A percentile compares a stretch with the other conserved stretches of the same genome.
Evolutionary conservation across 2,888 invertebrate genomes (phyloP).

Genomic region (Cephus rjabovi): DNA sequence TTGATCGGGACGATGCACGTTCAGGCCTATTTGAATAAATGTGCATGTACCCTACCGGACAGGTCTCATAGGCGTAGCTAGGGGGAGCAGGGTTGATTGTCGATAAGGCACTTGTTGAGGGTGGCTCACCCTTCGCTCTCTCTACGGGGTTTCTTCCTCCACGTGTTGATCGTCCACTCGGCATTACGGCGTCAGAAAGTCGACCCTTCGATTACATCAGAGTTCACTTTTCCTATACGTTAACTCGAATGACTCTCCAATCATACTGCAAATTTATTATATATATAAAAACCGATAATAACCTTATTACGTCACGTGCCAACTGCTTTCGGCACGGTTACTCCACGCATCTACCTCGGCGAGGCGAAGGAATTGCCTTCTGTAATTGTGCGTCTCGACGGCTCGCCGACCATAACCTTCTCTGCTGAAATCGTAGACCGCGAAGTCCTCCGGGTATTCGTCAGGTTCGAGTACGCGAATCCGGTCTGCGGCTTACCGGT

Average conservation of each 20-base stretch:
- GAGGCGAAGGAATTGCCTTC: neutral
- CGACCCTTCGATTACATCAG: neutral
- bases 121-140: neutral
- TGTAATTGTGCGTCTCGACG: neutral
- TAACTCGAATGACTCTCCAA: neutral
- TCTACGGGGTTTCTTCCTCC: neutral
- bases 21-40: neutral
- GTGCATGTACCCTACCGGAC: neutral
- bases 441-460: neutral
- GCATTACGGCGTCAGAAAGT: neutral
- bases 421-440: neutral
- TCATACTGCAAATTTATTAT: neutral
- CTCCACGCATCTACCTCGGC: neutral
- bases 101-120: conserved; percentile 7
- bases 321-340: neutral
- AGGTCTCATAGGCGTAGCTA: neutral
- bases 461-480: neutral
- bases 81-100: neutral
- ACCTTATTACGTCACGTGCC: neutral
- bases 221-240: neutral
- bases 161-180: conserved; percentile 2
- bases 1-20: neutral
- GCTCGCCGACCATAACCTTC: neutral
- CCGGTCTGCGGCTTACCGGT: neutral
- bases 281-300: neutral